Evolutionary conservation across 2,113 vertebrate species (phyloP).

Genomic region (Talpa occidentalis): DNA sequence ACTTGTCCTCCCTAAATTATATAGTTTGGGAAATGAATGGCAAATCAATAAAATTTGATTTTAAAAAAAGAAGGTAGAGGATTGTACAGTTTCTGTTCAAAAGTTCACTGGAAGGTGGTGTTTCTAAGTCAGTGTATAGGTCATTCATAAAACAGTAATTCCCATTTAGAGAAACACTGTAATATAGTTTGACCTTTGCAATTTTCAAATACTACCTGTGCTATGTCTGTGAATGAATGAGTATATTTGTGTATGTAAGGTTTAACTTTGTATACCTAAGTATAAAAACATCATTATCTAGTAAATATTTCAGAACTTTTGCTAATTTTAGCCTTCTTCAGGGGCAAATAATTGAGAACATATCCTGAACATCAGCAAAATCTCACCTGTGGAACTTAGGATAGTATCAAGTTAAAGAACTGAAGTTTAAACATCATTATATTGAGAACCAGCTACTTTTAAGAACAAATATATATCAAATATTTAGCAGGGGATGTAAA

Average conservation of each 20-base stretch:
- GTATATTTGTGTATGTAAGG: neutral
- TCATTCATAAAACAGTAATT: neutral
- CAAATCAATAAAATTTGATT: too few species aligned
- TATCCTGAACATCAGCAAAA: neutral
- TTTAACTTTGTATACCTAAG: neutral
- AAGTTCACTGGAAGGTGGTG: neutral
- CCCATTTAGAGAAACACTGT: neutral
- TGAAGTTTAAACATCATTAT: neutral
- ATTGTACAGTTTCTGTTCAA: neutral
- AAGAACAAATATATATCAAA: neutral
- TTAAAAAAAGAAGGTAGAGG: neutral
- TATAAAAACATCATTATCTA: neutral
- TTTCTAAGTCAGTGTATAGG: neutral
- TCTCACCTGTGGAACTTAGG: neutral
- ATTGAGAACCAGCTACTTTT: neutral
- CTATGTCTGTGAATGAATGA: neutral
- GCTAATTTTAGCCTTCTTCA: neutral
- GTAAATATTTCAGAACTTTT: constrained; percentile 2
- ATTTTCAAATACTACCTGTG: neutral
- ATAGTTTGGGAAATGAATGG: too few species aligned
- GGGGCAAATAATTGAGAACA: neutral
- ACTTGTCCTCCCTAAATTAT: too few species aligned
- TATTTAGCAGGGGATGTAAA: neutral
- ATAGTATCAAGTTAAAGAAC: neutral
- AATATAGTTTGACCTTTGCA: neutral